Percentiles rank a stretch among this genome's conserved stretches.
Evolutionary conservation across 2,797 vertebrate species (phyloP).

Genomic region (Hippocampus kuda): DNA sequence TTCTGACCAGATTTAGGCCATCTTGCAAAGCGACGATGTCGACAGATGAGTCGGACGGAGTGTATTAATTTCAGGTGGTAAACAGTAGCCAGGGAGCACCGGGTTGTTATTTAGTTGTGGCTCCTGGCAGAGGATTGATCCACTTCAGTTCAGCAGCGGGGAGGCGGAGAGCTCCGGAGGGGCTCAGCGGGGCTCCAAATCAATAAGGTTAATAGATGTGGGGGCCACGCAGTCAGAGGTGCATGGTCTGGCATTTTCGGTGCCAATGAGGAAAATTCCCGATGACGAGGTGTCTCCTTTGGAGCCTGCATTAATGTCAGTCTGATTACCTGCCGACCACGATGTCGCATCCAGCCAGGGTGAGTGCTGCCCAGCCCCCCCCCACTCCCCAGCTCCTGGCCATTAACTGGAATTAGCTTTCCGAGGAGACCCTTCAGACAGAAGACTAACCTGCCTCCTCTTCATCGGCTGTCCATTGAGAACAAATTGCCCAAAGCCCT

Average conservation of each 20-base stretch:
- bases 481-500: conserved; percentile 65
- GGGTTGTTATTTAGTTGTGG: conserved; percentile 84
- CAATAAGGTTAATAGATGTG: conserved; percentile 97
- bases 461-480: conserved; percentile 65
- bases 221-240: conserved; percentile 88
- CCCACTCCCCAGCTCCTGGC: conserved; percentile 49
- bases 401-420: conserved; percentile 87
- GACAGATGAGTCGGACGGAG: conserved; percentile 7
- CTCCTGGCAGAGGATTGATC: conserved; percentile 85
- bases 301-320: conserved; percentile 76
- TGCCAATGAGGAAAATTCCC: conserved; percentile 88
- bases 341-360: conserved; percentile 63
- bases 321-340: conserved; percentile 75
- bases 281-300: conserved; percentile 86
- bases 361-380: conserved; percentile 8
- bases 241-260: conserved; percentile 83
- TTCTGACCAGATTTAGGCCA: background rate
- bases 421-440: conserved; percentile 64
- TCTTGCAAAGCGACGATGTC: too few relatives aligned
- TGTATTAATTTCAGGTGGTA: conserved; percentile 78
- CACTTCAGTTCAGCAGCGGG: conserved; percentile 83
- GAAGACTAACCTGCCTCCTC: conserved; percentile 66
- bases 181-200: conserved; percentile 82
- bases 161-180: conserved; percentile 78
- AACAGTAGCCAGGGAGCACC: conserved; percentile 72